A percentile compares a stretch with the other conserved stretches of the same genome.
phyloP scores from a whole-genome alignment of 2,797 vertebrate genomes.

The Rhodeus uyekii region DNA sequence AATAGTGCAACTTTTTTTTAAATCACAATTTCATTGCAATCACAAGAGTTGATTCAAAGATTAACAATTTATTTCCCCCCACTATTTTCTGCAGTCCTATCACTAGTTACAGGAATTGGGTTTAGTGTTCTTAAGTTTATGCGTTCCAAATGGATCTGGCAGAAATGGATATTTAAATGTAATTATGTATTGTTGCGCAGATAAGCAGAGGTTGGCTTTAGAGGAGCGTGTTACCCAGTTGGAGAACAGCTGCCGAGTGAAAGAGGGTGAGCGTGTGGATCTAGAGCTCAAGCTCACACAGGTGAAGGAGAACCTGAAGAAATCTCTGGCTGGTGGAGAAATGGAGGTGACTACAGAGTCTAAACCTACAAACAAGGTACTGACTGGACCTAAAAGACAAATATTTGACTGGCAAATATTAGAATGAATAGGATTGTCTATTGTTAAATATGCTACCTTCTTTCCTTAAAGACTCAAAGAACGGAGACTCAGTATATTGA shows the following conservation, averaged over 20 bases:
- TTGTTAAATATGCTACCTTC: not conserved
- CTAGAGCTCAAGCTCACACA: slow-evolving; percentile 88
- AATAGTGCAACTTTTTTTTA: too few species aligned
- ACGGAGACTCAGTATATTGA: slow-evolving; percentile 74
- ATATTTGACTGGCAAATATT: not conserved
- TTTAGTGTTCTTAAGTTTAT: not conserved
- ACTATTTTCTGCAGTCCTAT: not conserved
- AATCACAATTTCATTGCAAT: too few species aligned
- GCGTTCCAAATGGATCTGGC: not conserved
- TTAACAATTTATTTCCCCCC: too few species aligned
- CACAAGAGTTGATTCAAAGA: too few species aligned
- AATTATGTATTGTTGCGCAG: slow-evolving; percentile 63
- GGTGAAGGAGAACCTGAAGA: slow-evolving; percentile 93
- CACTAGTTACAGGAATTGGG: not conserved
- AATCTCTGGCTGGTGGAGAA: slow-evolving; percentile 89
- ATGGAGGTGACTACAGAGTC: slow-evolving; percentile 79
- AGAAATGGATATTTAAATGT: not conserved
- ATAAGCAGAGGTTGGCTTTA: slow-evolving; percentile 70
- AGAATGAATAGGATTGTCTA: not conserved
- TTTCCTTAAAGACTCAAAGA: slow-evolving; percentile 57
- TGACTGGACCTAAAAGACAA: not conserved
- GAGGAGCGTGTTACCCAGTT: slow-evolving; percentile 80
- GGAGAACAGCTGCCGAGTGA: slow-evolving; percentile 86
- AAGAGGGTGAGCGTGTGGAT: slow-evolving; percentile 88
- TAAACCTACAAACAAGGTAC: slow-evolving; percentile 77